Conservation (phyloP, 2,797 vertebrate genomes). For the Numenius phaeopus region DNA sequence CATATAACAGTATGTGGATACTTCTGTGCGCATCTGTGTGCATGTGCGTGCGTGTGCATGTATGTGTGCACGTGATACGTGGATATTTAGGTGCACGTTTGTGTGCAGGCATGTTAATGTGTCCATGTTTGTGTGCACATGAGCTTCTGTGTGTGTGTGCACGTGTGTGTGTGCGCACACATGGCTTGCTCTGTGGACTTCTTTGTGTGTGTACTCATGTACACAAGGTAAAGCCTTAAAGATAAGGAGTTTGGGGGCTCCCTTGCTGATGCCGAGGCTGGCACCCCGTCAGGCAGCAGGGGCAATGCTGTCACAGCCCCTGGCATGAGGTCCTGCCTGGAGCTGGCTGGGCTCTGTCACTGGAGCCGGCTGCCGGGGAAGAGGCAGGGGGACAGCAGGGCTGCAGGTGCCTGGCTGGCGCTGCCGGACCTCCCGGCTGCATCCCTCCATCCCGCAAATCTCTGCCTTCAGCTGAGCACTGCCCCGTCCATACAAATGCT, state of each 20-base stretch:
- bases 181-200: accelerated
- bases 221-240: background rate
- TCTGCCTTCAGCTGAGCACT: accelerated
- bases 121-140: accelerated
- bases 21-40: background rate
- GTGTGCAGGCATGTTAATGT: accelerated
- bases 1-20: accelerated
- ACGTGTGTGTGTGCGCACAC: background rate
- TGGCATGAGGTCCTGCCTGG: background rate
- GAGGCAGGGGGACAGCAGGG: accelerated
- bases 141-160: background rate
- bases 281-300: background rate
- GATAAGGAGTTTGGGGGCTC: background rate
- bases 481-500: accelerated
- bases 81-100: background rate
- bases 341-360: accelerated
- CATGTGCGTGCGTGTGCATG: accelerated
- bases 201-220: background rate
- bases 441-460: background rate
- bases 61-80: background rate
- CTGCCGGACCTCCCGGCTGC: accelerated
- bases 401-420: background rate
- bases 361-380: background rate
- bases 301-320: background rate
- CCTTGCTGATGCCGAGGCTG: accelerated